Evolutionary conservation across 2,797 vertebrate genomes (phyloP), one percentile per base, ranked within the genome.

Genomic region (Gastrophryne carolinensis): DNA sequence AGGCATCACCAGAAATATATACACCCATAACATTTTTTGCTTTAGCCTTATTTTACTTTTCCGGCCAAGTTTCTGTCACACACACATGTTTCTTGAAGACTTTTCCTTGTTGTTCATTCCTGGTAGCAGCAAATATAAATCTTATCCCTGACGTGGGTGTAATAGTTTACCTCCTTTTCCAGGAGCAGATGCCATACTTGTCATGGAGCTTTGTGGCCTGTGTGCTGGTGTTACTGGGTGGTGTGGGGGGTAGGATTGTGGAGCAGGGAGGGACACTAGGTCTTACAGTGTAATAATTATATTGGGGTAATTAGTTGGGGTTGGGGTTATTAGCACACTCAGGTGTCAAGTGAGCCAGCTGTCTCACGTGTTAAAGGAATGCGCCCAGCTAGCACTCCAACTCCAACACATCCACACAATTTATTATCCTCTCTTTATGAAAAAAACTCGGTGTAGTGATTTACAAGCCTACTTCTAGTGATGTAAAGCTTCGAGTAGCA

Each of bases 341-440:
- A 94, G 93, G 94, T 96, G 93, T 90, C 91, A 90, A 89, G 90
- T 86, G 88, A 81, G 61, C 63, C 78, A 83, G 79, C 88, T 90
- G 86, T 92, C 91, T 90, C 73, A 87, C 86, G 87, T 50, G 56
- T 60, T 49, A 34, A 7, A 62, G 32, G 44, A 61, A 60, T 72
- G 39, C 29, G 12, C 30, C 34, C 58, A 72, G 57, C 70, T 62
- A 60, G 37, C 57, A 52, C 4, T 21, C 29, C 7, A 37, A 24
- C 35, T 47, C 27, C 21, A 44, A 32, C 41, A 19, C 37, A 19
- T 15, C n/a, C 47, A 27, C 11, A 41, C 5, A 9, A 37, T 56
- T 12, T 11, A 35, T 32, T 30, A 21, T 19, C 29, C 27, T 49
- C 3, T 1, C 29, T 34, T 2, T n/a, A 2, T 57, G 29, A 32